Conservation (phyloP, 2,797 vertebrate genomes). For the Varecia variegata region DNA sequence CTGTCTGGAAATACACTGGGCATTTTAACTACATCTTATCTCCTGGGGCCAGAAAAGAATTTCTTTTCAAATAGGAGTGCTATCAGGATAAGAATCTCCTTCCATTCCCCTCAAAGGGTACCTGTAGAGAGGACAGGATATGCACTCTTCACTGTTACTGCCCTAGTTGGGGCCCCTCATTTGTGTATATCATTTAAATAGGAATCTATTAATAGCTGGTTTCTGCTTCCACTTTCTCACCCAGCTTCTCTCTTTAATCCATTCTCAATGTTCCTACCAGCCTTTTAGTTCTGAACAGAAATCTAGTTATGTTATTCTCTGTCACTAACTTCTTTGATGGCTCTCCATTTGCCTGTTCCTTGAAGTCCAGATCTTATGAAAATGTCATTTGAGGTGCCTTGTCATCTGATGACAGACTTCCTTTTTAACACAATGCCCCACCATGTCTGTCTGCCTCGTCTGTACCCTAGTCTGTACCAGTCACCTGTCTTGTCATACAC, state of each 20-base stretch:
- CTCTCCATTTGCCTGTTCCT: background rate
- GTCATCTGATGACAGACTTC: background rate
- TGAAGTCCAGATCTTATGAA: background rate
- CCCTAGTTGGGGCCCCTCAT: background rate
- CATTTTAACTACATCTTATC: background rate
- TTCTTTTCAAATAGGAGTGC: background rate
- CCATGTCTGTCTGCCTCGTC: background rate
- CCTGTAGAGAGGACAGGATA: background rate
- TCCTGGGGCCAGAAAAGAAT: background rate
- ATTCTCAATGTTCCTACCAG: background rate
- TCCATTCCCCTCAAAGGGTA: background rate
- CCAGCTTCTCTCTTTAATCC: background rate
- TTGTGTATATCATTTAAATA: background rate
- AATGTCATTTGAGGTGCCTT: background rate
- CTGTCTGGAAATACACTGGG: background rate
- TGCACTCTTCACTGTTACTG: background rate
- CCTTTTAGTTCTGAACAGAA: constrained; percentile 1
- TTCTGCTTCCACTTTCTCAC: background rate
- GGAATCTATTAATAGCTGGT: background rate
- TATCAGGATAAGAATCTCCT: background rate
- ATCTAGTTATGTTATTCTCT: background rate
- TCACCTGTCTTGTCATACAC: background rate
- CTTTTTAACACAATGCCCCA: background rate
- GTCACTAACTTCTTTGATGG: background rate
- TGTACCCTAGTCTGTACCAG: background rate